Evolutionary conservation across 2,888 invertebrate species (phyloP), one percentile per base, ranked within the genome.

Genomic region (Ecdyonurus torrentis): DNA sequence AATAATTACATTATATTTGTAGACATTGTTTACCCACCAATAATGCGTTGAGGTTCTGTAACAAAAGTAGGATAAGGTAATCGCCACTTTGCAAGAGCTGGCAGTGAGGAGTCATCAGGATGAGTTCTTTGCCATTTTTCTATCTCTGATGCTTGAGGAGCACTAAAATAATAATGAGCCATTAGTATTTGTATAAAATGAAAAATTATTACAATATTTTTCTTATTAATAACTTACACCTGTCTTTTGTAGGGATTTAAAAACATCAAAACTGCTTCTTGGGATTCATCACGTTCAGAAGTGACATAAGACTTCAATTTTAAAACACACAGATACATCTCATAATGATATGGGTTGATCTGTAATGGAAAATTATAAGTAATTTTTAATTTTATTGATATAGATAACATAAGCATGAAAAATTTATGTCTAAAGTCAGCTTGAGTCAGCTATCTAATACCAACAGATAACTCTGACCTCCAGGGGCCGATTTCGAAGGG

Each of bases 81-180:
- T 63, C 81, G 71, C 70, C 75, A 79, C 65, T 78, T 71, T 1
- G 80, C 69, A 64, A 76, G 74, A 25, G 68, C 63, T n/a, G 75
- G 80, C 19, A 81, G 67, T 2, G 72, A 70, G 65, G 76, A 76
- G 37, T 76, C 71, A 25, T 72, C 72, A 61, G 73, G 74, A 59
- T 71, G 73, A 50, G 74, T 70, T 2, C 76, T 73, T 61, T 72
- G 73, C 79, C 80, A 81, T 62, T 75, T 73, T 65, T 79, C 77
- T 19, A 70, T 69, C 71, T 81, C 81, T 7, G 70, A 68, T 65
- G 74, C 70, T 55, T 74, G 73, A 15, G 79, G 77, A 65, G 70
- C 67, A n/a, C 75, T 76, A 53, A 7, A 68, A 66, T 59, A 50
- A n/a, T n/a, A n/a, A n/a, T n/a, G n/a, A n/a, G n/a, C n/a, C n/a